Conservation (phyloP, 2,113 vertebrate species). For the Syrrhaptes paradoxus region DNA sequence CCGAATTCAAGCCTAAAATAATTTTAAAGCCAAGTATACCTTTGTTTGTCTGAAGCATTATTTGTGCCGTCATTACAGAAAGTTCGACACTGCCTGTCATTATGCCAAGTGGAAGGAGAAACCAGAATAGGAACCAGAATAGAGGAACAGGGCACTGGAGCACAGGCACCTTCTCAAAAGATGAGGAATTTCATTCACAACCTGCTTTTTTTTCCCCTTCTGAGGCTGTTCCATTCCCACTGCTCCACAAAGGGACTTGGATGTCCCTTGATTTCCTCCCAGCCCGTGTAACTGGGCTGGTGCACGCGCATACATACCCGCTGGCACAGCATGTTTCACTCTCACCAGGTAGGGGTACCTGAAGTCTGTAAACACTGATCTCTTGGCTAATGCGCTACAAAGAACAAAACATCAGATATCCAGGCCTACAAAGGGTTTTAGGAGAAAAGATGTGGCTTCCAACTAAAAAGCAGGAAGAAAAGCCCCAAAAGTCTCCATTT, state of each 20-base stretch:
- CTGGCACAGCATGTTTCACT: neutral
- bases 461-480: neutral
- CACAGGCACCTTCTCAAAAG: neutral
- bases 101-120: neutral
- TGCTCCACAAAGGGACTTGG: neutral
- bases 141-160: neutral
- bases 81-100: neutral
- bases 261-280: neutral
- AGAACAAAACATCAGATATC: neutral
- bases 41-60: neutral
- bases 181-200: neutral
- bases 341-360: neutral
- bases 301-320: rapidly evolving
- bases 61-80: neutral
- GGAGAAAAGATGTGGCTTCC: neutral
- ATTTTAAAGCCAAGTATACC: neutral
- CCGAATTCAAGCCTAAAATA: neutral
- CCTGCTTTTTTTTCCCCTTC: neutral
- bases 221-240: neutral
- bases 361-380: neutral
- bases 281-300: rapidly evolving
- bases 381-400: neutral
- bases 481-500: neutral
- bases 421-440: neutral
- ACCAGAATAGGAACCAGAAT: neutral